Evolutionary conservation across 2,113 vertebrate species (phyloP).

Genomic region (Chionomys nivalis): DNA sequence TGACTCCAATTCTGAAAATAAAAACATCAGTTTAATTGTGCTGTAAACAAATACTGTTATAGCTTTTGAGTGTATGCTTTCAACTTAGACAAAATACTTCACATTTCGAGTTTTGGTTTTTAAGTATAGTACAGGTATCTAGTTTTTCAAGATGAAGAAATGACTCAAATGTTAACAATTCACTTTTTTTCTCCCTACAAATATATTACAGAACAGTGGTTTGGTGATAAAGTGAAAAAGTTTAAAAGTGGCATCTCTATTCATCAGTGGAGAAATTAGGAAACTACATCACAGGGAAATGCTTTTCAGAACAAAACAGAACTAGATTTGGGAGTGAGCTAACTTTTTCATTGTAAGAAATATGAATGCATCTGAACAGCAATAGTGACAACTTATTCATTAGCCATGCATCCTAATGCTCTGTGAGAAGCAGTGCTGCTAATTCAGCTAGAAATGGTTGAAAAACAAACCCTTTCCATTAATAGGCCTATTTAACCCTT

Average conservation of each 20-base stretch:
- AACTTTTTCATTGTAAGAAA: constrained; percentile 56
- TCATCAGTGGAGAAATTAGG: constrained; percentile 61
- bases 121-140: neutral
- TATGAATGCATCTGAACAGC: neutral
- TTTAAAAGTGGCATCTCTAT: constrained; percentile 38
- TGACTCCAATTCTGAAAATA: neutral
- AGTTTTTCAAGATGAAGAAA: neutral
- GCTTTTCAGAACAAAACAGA: constrained; percentile 61
- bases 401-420: constrained; percentile 58
- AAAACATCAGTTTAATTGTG: neutral
- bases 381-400: constrained; percentile 65
- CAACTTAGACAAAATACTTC: constrained; percentile 42
- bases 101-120: neutral
- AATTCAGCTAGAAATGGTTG: constrained; percentile 16
- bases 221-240: neutral
- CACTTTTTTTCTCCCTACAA: neutral
- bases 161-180: constrained; percentile 1
- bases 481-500: constrained; percentile 28
- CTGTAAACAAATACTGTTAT: neutral
- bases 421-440: neutral
- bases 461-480: constrained; percentile 26
- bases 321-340: constrained; percentile 18
- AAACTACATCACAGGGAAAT: constrained; percentile 67
- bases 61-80: neutral
- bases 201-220: constrained; percentile 10